Evolutionary conservation across 2,797 vertebrate genomes (phyloP).

Genomic region (Enteromius trimaculatus): DNA sequence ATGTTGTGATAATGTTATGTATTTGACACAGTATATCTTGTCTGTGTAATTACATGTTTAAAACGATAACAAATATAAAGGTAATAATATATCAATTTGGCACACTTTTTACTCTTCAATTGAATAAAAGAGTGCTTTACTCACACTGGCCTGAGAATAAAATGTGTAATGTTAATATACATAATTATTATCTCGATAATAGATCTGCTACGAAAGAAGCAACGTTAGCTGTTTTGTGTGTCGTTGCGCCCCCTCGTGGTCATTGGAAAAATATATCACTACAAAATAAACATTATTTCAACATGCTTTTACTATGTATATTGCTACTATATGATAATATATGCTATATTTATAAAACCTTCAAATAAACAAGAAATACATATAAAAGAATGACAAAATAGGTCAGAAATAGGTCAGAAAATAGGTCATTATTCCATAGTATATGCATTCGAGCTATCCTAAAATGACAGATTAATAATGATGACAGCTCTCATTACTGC

Average conservation of each 20-base stretch:
- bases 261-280: not conserved
- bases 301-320: too few relatives aligned
- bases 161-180: not conserved
- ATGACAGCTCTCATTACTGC: not conserved
- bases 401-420: too few relatives aligned
- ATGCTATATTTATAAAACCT: too few relatives aligned
- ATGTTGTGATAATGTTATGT: not conserved
- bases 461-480: not conserved
- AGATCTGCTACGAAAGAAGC: not conserved
- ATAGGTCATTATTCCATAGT: too few relatives aligned
- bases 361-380: not conserved
- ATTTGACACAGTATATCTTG: not conserved
- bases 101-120: not conserved
- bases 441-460: not conserved
- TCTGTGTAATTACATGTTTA: not conserved
- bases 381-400: not conserved
- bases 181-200: not conserved
- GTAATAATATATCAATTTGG: not conserved
- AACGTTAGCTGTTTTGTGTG: not conserved
- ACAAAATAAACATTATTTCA: too few relatives aligned
- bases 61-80: not conserved
- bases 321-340: too few relatives aligned
- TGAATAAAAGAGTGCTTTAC: not conserved
- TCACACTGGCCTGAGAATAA: not conserved
- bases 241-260: constrained; percentile 29